Conservation (phyloP, 2,888 invertebrate species). For the Scaptomyza cyrtandrae region DNA sequence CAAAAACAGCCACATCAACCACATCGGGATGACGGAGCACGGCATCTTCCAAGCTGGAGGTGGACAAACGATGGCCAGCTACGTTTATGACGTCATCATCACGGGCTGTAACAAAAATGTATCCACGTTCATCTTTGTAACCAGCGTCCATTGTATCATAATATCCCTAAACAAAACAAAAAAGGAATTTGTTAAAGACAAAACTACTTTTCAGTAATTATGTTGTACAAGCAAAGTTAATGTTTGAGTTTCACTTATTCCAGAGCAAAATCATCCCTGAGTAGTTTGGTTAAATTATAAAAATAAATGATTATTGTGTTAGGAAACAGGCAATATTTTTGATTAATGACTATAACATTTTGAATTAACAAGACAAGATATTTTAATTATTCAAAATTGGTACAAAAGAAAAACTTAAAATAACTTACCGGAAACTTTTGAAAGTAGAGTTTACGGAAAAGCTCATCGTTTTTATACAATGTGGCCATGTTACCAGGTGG, state of each 20-base stretch:
- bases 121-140: constrained; percentile 92
- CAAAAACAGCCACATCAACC: constrained; percentile 94
- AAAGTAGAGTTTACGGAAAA: constrained; percentile 93
- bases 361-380: too few species aligned
- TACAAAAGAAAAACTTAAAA: neutral
- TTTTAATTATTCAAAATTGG: too few species aligned
- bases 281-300: too few species aligned
- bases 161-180: constrained; percentile 73
- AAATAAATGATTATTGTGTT: too few species aligned
- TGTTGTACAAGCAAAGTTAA: too few species aligned
- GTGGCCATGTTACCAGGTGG: constrained; percentile 95
- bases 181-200: neutral
- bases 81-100: constrained; percentile 98
- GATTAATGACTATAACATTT: too few species aligned
- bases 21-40: constrained; percentile 93
- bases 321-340: too few species aligned
- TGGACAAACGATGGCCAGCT: constrained; percentile 95
- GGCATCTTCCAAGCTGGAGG: constrained; percentile 95
- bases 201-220: too few species aligned
- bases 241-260: too few species aligned
- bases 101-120: constrained; percentile 94
- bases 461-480: constrained; percentile 91
- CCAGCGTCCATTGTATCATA: constrained; percentile 98
- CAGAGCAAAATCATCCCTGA: too few species aligned
- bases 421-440: constrained; percentile 90